Percentiles rank a stretch among this genome's conserved stretches.
Evolutionary conservation across 2,113 vertebrate species (phyloP).

Genomic region (Agelaius phoeniceus): DNA sequence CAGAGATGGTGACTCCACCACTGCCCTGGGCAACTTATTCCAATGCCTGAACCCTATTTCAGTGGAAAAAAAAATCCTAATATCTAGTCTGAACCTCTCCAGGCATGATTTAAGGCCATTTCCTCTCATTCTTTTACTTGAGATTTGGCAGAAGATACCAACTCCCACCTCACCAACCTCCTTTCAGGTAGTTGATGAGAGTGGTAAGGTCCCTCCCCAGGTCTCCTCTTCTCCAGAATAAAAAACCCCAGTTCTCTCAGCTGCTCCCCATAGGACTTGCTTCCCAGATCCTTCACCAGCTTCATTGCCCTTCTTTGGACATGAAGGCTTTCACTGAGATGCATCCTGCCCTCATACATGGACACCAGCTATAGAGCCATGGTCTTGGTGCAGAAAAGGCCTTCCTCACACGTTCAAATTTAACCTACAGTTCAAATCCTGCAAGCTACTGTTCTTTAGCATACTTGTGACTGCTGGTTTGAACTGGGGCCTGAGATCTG

Average conservation of each 20-base stretch:
- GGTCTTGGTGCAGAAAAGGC: not conserved
- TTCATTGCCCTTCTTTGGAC: not conserved
- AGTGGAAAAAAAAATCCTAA: not conserved
- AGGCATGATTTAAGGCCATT: not conserved
- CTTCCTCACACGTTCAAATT: not conserved
- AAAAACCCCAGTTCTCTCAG: not conserved
- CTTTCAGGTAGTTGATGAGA: not conserved
- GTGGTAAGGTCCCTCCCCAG: not conserved
- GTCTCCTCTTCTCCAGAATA: not conserved
- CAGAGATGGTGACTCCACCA: not conserved
- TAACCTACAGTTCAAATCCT: not conserved
- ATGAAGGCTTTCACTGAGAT: not conserved
- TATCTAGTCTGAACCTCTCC: not conserved
- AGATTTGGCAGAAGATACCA: not conserved
- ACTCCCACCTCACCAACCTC: not conserved
- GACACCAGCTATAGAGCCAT: not conserved
- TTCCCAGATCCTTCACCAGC: not conserved
- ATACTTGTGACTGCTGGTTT: not conserved
- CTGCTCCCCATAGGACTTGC: not conserved
- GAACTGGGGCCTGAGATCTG: not conserved
- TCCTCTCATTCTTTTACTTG: not conserved
- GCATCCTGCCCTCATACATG: not conserved
- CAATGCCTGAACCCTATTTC: not conserved
- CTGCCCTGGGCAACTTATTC: not conserved
- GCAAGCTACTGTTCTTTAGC: no score